A percentile compares a stretch with the other conserved stretches of the same genome.
Evolutionary conservation across 2,888 invertebrate genomes (phyloP).

Genomic region (Perdita meconis): DNA sequence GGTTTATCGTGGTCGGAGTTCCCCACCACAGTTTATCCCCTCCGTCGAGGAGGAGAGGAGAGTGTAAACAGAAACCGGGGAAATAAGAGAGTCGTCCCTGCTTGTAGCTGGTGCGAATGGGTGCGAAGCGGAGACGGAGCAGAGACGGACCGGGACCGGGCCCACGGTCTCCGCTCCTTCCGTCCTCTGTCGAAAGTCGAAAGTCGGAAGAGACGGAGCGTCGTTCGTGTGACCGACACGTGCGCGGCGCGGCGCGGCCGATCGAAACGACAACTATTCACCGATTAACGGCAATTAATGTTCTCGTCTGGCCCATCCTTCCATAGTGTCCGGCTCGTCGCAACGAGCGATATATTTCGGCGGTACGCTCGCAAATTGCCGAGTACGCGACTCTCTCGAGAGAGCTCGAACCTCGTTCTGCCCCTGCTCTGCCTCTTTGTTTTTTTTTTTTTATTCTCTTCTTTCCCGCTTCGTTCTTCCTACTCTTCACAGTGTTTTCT

Average conservation of each 20-base stretch:
- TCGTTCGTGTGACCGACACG: background rate
- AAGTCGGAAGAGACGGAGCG: background rate
- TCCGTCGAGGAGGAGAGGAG: constrained; percentile 32
- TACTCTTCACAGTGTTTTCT: constrained; percentile 7
- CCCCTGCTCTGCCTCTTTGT: constrained; percentile 34
- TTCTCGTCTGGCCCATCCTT: constrained; percentile 10
- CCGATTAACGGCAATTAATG: constrained; percentile 50
- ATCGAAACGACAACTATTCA: constrained; percentile 45
- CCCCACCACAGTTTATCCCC: constrained; percentile 24
- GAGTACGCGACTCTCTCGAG: constrained; percentile 26
- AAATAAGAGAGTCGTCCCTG: constrained; percentile 58
- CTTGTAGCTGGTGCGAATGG: constrained; percentile 20
- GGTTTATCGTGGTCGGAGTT: background rate
- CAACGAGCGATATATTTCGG: constrained; percentile 7
- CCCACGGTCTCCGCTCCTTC: constrained; percentile 14
- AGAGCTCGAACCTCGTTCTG: constrained; percentile 20
- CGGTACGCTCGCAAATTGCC: constrained; percentile 22
- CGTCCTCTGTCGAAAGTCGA: background rate
- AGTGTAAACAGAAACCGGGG: constrained; percentile 54
- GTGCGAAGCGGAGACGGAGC: no score
- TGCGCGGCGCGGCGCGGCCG: constrained; percentile 13
- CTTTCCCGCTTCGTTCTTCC: constrained; percentile 24
- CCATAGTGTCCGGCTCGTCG: background rate
- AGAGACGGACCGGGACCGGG: constrained; percentile 42
- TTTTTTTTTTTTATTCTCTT: constrained; percentile 26